Percentiles rank a stretch among this genome's conserved stretches.
phyloP scores from a whole-genome alignment of 2,888 invertebrate species.

The Xylota sylvarum region DNA sequence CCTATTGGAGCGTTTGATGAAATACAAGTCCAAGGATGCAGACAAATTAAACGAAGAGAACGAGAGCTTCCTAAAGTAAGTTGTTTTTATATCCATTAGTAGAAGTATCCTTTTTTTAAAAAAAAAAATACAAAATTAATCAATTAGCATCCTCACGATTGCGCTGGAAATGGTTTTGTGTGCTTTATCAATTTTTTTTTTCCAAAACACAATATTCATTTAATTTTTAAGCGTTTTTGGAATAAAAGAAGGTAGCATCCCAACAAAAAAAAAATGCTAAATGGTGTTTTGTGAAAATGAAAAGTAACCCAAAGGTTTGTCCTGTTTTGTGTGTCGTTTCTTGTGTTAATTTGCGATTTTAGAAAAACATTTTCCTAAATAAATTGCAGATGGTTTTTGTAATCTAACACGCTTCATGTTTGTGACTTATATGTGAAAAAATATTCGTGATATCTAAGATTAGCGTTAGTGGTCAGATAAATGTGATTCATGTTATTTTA shows the following conservation, averaged over 20 bases:
- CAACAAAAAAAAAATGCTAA: constrained; percentile 6
- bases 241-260: constrained; percentile 38
- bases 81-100: constrained; percentile 72
- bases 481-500: constrained; percentile 36
- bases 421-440: not conserved
- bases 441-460: not conserved
- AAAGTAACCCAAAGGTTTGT: constrained; percentile 56
- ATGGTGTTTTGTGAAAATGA: constrained; percentile 32
- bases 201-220: constrained; percentile 54
- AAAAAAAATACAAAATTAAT: constrained; percentile 27
- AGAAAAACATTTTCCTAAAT: too few relatives aligned
- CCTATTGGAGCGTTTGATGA: constrained; percentile 94
- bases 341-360: constrained; percentile 15
- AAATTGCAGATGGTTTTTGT: not conserved
- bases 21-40: constrained; percentile 97
- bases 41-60: constrained; percentile 99
- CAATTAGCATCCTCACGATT: constrained; percentile 71
- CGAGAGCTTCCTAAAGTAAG: constrained; percentile 95
- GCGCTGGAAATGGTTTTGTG: constrained; percentile 72
- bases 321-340: constrained; percentile 45
- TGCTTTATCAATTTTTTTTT: constrained; percentile 64
- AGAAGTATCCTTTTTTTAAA: constrained; percentile 6
- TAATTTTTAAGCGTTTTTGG: constrained; percentile 60
- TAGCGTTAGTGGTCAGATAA: constrained; percentile 65
- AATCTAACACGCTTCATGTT: not conserved